These are phyloP conservation scores for Epirrhoe alternata DNA, from an alignment of 2,888 invertebrate genomes.

Conservation along the genomic window DNA sequence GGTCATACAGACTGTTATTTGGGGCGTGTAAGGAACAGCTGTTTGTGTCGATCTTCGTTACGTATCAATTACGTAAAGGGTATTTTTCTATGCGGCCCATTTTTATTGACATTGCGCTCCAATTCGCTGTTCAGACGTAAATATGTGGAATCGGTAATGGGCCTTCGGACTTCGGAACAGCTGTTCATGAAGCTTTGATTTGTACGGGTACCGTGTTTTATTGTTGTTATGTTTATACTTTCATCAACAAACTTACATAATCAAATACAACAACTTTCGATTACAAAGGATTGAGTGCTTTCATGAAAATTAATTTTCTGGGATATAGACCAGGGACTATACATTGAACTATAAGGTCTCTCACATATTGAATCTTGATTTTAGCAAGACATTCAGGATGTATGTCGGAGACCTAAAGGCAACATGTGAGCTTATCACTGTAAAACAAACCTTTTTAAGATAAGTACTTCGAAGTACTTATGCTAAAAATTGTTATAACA, in stretches of 20 bases:
- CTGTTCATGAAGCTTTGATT: slow-evolving; percentile 33
- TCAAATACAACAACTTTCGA: background rate
- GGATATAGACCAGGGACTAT: too few species aligned
- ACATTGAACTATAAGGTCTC: too few species aligned
- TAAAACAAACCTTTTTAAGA: too few species aligned
- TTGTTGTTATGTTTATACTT: background rate
- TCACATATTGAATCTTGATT: too few species aligned
- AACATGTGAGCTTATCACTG: too few species aligned
- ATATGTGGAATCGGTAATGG: slow-evolving; percentile 31
- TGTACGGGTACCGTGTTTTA: slow-evolving; percentile 10
- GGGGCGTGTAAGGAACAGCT: slow-evolving; percentile 43
- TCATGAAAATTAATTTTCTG: too few species aligned
- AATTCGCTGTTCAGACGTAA: slow-evolving; percentile 31
- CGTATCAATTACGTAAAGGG: slow-evolving; percentile 39
- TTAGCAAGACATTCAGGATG: too few species aligned
- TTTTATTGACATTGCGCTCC: slow-evolving; percentile 38
- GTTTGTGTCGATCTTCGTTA: slow-evolving; percentile 45
- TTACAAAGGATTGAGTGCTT: too few species aligned
- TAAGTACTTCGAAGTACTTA: too few species aligned
- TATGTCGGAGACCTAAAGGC: too few species aligned
- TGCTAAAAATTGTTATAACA: too few species aligned
- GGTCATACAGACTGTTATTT: slow-evolving; percentile 42
- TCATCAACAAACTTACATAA: background rate
- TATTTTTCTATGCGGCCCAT: slow-evolving; percentile 34
- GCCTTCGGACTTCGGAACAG: slow-evolving; percentile 23